Evolutionary conservation across 2,113 vertebrate genomes (phyloP).

Genomic region (Ammodytes marinus): DNA sequence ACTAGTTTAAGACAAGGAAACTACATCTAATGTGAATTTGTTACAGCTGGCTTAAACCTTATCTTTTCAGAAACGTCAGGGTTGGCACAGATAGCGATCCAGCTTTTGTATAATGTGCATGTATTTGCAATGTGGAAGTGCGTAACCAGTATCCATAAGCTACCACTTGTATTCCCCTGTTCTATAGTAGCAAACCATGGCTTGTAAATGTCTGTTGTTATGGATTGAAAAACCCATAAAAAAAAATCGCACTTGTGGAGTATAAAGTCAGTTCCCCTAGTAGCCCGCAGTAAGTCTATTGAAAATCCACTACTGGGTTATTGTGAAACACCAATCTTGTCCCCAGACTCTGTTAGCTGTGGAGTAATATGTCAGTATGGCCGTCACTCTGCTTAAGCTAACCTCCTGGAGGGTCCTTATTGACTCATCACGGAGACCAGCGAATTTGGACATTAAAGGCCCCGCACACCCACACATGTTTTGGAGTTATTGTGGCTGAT

Average conservation of each 20-base stretch:
- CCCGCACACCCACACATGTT: not conserved
- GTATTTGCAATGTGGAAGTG: not conserved
- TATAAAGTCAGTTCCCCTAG: constrained; percentile 38
- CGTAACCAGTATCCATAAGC: not conserved
- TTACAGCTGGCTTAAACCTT: not conserved
- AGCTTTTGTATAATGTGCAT: not conserved
- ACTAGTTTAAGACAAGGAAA: not conserved
- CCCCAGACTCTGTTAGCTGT: constrained; percentile 59
- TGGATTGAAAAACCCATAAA: not conserved
- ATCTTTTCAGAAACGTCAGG: not conserved
- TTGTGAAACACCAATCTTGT: constrained; percentile 75
- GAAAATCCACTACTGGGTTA: constrained; percentile 55
- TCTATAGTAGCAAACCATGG: not conserved
- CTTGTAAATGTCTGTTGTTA: not conserved
- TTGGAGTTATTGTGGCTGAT: constrained; percentile 40
- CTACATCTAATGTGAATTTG: not conserved
- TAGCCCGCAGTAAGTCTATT: constrained; percentile 36
- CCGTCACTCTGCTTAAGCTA: constrained; percentile 62
- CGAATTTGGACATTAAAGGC: constrained; percentile 49
- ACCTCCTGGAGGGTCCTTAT: constrained; percentile 71
- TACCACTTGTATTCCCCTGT: not conserved
- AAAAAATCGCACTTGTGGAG: constrained; percentile 37
- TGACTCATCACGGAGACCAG: constrained; percentile 56
- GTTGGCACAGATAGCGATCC: not conserved
- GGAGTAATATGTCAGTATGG: constrained; percentile 70